Base-by-base conservation (phyloP, 2,113 vertebrate genomes). In the Trematocara zebra region DNA sequence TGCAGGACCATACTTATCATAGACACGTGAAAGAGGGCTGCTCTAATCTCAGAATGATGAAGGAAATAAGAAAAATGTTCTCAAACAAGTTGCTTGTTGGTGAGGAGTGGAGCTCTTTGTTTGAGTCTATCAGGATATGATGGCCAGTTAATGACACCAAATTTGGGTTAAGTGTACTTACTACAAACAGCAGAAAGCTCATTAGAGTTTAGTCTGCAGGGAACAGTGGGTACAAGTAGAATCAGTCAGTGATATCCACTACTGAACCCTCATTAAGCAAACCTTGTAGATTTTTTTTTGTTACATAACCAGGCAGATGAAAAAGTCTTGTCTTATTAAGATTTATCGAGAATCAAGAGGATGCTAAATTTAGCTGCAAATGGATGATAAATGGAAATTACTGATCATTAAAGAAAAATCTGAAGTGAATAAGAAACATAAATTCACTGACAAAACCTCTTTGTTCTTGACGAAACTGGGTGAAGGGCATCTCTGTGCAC, bases 151-250 rank as follows among this genome's bases (percentile, higher is more conserved):
- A 92, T 88, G 87, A 81, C 37, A 79, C 61, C 80, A 80, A 83
- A 82, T 91, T 87, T 86, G 17, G 61, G 89, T 82, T 84, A 88
- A 88, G 78, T 87, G 80, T 80, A 31, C 61, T 82, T 82, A 82
- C 53, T 78, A 78, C 76, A 61, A 89, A 57, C 85, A 91, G 84
- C 23, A 53, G 80, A 89, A 81, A 59, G 57, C 81, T 88, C 78
- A 88, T 90, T 87, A 91, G 44, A 72, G 78, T 76, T 81, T 20
- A 7, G 64, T 88, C 85, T 87, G 76, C 28, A 5, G 74, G 80
- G 81, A 90, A 53, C 83, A 76, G 56, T 80, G 37, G 28, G 72
- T 74, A 82, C 54, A 84, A 81, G 67, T 52, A 64, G 49, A 88
- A 91, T 90, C 86, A 92, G 69, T 90, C 83, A 83, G 64, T 80